Evolutionary conservation across 2,888 invertebrate species (phyloP), one percentile per base, ranked within the genome.

Genomic region (Helleia helle): DNA sequence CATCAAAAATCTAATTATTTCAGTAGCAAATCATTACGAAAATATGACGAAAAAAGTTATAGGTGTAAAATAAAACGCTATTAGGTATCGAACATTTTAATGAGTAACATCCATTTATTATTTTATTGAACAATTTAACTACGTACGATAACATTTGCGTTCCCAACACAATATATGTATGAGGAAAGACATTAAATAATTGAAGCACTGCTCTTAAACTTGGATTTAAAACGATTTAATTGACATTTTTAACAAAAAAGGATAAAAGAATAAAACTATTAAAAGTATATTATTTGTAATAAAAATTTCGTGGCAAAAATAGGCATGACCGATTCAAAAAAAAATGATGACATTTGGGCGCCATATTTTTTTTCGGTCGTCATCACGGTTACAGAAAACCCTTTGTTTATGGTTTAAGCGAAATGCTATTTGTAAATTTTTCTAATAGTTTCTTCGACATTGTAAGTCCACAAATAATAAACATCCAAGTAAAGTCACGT

Each of bases 61-160:
- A n/a, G n/a, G n/a, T n/a, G n/a, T n/a, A n/a, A n/a, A n/a, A n/a
- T n/a, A n/a, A 66, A 65, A 55, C 39, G 56, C 41, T 49, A 46
- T 54, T 27, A 50, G 51, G 49, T 65, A 73, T 74, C 57, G 71
- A 81, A 81, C 73, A 76, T 76, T 80, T 75, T 81, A 77, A 69
- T 80, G 65, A 73, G 65, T 76, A 81, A 80, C 81, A 77, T 75
- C 69, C 71, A 76, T 75, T 68, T 68, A 72, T 73, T 68, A 65
- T 67, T 67, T 63, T 65, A 58, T 64, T 66, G 69, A 80, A 80
- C 75, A 77, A 70, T 73, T 63, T 59, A 64, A 71, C 61, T 62
- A 59, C 70, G 52, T 48, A 69, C 65, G 52, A 22, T 22, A 61
- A 58, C 55, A 54, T 56, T 59, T 57, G 54, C 55, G 53, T 55